phyloP scores from a whole-genome alignment of 2,888 invertebrate species.

The Ophion ventricosus region DNA sequence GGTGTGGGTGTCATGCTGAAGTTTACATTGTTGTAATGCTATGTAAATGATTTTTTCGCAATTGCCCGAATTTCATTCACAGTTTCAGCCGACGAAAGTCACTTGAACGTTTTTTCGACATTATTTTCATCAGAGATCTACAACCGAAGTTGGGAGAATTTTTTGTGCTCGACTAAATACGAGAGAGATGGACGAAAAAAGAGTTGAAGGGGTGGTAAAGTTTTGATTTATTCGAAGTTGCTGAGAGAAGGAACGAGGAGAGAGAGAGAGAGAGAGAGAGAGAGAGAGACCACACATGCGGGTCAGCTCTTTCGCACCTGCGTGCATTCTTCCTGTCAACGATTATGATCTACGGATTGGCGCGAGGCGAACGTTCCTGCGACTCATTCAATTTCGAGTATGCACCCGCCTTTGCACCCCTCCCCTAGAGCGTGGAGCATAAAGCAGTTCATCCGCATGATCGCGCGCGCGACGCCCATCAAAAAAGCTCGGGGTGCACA shows the following conservation, averaged over 20 bases:
- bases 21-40: too few species aligned
- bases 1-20: too few species aligned
- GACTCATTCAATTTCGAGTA: constrained; percentile 71
- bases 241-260: neutral
- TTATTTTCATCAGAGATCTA: too few species aligned
- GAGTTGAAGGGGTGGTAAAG: constrained; percentile 49
- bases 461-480: constrained; percentile 29
- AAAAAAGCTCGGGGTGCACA: constrained; percentile 28
- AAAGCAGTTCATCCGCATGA: constrained; percentile 48
- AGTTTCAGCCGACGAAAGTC: too few species aligned
- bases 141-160: too few species aligned
- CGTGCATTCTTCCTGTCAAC: constrained; percentile 73
- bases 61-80: too few species aligned
- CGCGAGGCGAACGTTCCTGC: constrained; percentile 36
- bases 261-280: constrained; percentile 35
- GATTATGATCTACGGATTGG: constrained; percentile 72
- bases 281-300: constrained; percentile 70
- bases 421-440: constrained; percentile 8
- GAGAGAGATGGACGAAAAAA: constrained; percentile 13
- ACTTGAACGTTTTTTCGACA: too few species aligned
- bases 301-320: constrained; percentile 75
- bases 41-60: too few species aligned
- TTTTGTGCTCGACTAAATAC: neutral
- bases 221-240: constrained; percentile 65
- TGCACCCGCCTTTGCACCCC: constrained; percentile 22